Evolutionary conservation across 1,140 invertebrate species (phyloP).

Genomic region (Bombus ignitus): DNA sequence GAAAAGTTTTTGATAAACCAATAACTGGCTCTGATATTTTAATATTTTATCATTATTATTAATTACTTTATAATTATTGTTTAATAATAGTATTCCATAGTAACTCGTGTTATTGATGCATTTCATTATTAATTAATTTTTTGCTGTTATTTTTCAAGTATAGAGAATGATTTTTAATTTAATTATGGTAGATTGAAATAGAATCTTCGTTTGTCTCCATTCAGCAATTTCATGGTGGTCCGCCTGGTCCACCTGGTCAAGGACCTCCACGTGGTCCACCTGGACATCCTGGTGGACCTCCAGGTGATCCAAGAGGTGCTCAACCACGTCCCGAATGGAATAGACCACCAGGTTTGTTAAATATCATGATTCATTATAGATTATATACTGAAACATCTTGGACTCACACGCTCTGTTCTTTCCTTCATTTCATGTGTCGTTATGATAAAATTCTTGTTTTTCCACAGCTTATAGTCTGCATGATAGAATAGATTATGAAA

Average conservation of each 20-base stretch:
- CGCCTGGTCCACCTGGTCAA: slow-evolving; percentile 85
- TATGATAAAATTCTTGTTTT: not conserved
- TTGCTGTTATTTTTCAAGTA: slow-evolving; percentile 39
- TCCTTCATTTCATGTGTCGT: not conserved
- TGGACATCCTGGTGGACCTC: slow-evolving; percentile 82
- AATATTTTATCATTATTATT: not conserved
- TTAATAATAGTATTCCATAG: not conserved
- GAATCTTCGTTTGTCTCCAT: slow-evolving; percentile 47
- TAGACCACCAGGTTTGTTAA: slow-evolving; percentile 85
- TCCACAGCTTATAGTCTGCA: slow-evolving; percentile 37
- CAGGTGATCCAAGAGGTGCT: slow-evolving; percentile 84
- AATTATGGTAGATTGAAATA: slow-evolving; percentile 54
- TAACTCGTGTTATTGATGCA: not conserved
- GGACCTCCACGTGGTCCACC: slow-evolving; percentile 86
- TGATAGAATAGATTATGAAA: slow-evolving; percentile 40
- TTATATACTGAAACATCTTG: slow-evolving; percentile 66
- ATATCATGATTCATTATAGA: not conserved
- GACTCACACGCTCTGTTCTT: slow-evolving; percentile 34
- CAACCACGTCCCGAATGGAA: slow-evolving; percentile 90
- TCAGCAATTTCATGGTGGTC: slow-evolving; percentile 85
- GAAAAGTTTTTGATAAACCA: slow-evolving; percentile 2
- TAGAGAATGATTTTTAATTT: slow-evolving; percentile 25
- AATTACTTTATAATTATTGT: not conserved
- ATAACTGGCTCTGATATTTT: slow-evolving; percentile 43
- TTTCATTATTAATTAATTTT: not conserved